phyloP scores from a whole-genome alignment of 2,888 invertebrate species.

The Anodontia alba region DNA sequence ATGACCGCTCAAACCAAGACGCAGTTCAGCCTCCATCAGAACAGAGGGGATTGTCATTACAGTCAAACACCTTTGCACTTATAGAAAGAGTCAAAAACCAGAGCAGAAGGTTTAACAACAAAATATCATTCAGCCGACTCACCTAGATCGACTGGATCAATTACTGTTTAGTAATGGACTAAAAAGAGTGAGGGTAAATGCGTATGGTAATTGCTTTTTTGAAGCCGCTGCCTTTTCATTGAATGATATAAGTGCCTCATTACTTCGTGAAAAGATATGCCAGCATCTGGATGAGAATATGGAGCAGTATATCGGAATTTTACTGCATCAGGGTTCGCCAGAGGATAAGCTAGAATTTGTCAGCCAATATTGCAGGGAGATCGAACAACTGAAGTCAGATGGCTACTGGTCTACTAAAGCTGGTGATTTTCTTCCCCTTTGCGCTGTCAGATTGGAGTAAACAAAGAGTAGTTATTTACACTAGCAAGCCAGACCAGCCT shows the following conservation, averaged over 20 bases:
- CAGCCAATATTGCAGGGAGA: background rate
- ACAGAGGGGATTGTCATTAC: background rate
- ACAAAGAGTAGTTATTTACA: background rate
- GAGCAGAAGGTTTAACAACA: background rate
- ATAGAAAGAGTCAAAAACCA: background rate
- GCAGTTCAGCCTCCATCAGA: background rate
- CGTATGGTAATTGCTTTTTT: slow-evolving; percentile 34
- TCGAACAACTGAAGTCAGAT: background rate
- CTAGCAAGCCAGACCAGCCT: background rate
- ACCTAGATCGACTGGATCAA: background rate
- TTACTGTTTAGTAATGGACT: background rate
- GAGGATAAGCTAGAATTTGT: background rate
- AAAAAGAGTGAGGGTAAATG: slow-evolving; percentile 18
- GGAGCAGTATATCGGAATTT: background rate
- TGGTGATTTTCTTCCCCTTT: slow-evolving; percentile 22
- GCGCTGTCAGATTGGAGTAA: slow-evolving; percentile 18
- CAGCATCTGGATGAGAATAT: background rate
- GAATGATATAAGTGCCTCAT: background rate
- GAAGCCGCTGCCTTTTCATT: background rate
- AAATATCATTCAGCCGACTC: background rate
- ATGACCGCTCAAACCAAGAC: background rate
- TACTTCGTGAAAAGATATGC: background rate
- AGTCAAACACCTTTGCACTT: background rate
- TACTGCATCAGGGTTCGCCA: background rate
- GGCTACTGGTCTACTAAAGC: background rate